phyloP scores from a whole-genome alignment of 2,888 invertebrate genomes.

The Dryocosmus kuriphilus region DNA sequence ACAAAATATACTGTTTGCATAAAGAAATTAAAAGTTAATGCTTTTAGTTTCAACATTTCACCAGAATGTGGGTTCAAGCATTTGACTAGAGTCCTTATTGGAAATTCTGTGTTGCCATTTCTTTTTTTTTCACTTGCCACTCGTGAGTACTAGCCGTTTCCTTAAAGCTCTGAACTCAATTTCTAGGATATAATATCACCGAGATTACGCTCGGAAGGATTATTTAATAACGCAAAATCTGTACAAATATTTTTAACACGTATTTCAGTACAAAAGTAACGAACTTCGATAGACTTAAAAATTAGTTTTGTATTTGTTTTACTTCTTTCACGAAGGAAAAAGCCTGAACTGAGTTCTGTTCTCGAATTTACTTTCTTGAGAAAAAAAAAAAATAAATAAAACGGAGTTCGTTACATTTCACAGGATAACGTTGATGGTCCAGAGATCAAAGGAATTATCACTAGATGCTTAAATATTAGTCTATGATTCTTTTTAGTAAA shows the following conservation, averaged over 20 bases:
- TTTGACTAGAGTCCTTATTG: constrained; percentile 34
- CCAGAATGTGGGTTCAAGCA: constrained; percentile 19
- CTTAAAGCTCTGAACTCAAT: constrained; percentile 16
- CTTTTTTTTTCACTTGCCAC: constrained; percentile 10
- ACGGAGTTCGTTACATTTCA: constrained; percentile 17
- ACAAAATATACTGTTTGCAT: not conserved
- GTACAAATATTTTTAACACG: constrained; percentile 23
- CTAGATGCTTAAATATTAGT: constrained; percentile 24
- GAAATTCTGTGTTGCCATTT: constrained; percentile 46
- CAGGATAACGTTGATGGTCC: constrained; percentile 55
- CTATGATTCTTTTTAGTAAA: constrained; percentile 7
- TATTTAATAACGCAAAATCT: constrained; percentile 9
- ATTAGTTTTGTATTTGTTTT: not conserved
- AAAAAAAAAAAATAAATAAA: not conserved
- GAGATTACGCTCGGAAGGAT: not conserved
- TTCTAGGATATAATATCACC: constrained; percentile 33
- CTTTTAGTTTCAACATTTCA: constrained; percentile 20
- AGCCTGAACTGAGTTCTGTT: no score
- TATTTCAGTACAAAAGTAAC: constrained; percentile 20
- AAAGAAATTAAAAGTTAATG: constrained; percentile 42
- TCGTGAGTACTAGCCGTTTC: not conserved
- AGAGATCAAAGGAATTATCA: constrained; percentile 66
- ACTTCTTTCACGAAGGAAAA: not conserved
- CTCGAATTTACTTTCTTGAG: not conserved
- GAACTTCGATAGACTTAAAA: constrained; percentile 3